These are phyloP conservation scores for Furnarius figulus DNA, from an alignment of 2,113 vertebrate species.

Conservation along the genomic window DNA sequence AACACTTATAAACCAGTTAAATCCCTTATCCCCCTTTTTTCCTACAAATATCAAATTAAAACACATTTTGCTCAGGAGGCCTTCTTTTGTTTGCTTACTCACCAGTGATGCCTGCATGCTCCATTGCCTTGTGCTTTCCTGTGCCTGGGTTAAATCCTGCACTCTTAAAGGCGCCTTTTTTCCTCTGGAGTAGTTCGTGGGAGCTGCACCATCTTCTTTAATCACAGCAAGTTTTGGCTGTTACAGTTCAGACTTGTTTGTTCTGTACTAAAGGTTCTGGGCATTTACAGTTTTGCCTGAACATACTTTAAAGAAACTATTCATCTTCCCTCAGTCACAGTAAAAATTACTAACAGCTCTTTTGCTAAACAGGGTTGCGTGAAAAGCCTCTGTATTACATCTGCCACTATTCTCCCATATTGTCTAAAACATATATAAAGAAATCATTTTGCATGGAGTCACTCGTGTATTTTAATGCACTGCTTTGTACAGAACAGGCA, in stretches of 20 bases:
- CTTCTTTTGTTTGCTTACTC: not conserved
- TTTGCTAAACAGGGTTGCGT: not conserved
- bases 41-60: constrained; percentile 35
- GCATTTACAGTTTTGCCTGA: not conserved
- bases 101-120: not conserved
- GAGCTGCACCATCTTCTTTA: not conserved
- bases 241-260: not conserved
- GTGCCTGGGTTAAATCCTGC: not conserved
- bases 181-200: not conserved
- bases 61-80: constrained; percentile 3
- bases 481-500: not conserved
- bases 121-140: not conserved
- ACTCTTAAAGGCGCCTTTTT: not conserved
- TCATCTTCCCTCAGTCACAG: not conserved
- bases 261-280: not conserved
- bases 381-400: not conserved
- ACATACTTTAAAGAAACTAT: not conserved
- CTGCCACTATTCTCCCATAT: not conserved
- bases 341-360: not conserved
- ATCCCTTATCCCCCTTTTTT: not conserved
- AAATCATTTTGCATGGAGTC: not conserved
- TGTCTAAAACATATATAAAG: not conserved
- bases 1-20: not conserved
- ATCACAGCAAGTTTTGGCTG: not conserved
- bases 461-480: rapidly evolving